phyloP scores from a whole-genome alignment of 2,888 invertebrate species.

The Teleogryllus oceanicus region DNA sequence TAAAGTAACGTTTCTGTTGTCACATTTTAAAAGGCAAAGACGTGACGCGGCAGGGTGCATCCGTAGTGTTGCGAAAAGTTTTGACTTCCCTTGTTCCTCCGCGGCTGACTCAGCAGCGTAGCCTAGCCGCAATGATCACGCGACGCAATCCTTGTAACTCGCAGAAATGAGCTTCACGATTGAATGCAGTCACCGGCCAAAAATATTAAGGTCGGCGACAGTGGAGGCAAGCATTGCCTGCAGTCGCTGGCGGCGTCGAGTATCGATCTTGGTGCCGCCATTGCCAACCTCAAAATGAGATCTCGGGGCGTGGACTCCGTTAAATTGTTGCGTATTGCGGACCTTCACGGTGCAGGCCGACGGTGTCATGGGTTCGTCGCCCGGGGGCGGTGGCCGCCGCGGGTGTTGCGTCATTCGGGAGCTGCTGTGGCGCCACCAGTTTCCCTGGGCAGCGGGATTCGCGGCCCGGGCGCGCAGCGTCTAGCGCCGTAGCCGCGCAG shows the following conservation, averaged over 20 bases:
- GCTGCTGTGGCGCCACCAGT: not conserved
- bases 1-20: not conserved
- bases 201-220: not conserved
- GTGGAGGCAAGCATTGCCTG: not conserved
- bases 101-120: not conserved
- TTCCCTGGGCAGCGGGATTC: not conserved
- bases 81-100: not conserved
- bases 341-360: too few species aligned
- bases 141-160: not conserved
- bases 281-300: too few species aligned
- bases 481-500: not conserved
- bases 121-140: not conserved
- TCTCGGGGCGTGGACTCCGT: too few species aligned
- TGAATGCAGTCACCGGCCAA: conserved; percentile 7
- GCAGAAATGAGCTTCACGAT: not conserved
- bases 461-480: not conserved
- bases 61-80: not conserved
- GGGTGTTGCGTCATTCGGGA: too few species aligned
- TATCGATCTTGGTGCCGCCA: not conserved
- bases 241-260: not conserved
- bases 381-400: not conserved
- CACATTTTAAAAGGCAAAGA: not conserved
- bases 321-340: too few species aligned
- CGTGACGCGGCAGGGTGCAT: not conserved
- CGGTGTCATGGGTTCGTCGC: not conserved